Evolutionary conservation across 1,140 invertebrate species (phyloP), one percentile per base, ranked within the genome.

Genomic region (Portunus trituberculatus): DNA sequence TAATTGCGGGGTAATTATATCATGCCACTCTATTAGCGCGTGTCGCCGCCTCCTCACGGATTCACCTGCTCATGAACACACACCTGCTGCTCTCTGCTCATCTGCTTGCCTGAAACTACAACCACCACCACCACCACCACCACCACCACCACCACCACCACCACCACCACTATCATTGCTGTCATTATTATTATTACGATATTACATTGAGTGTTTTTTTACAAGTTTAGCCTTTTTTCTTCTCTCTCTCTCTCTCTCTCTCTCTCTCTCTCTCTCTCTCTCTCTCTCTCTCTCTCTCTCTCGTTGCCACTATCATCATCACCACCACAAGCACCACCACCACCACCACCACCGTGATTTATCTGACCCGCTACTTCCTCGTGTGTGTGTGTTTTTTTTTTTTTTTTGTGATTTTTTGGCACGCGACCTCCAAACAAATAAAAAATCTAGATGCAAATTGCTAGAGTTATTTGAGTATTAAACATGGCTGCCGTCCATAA

Each of bases 371-470:
- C 20, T 76, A n/a, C n/a, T 25, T 76, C 6, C 12, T 7, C 67
- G 67, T 87, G 39, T 87, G 8, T 87, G 16, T 76, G 25, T 76
- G 31, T 88, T n/a, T 31, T 67, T 91, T n/a, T 39, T 82, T 39
- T 87, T 52, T 67, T 87, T 46, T 25, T 91, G 52, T 91, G 90
- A 91, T 91, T 91, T 91, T 76, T n/a, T 4, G 25, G 28, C 90
- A 8, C 89, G 45, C 92, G 45, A 8, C 76, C 92, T 93, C 86
- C 92, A 93, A 93, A 93, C 92, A 87, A 52, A 92, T 20, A 76
- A 28, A 87, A 93, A 93, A 93, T 93, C 92, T 87, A 93, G 92
- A 93, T 93, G 92, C 84, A 93, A 93, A 93, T 93, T 93, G 92
- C 28, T 84, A 93, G 45, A 93, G 92, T 93, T 93, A 87, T 93